Evolutionary conservation across 2,797 vertebrate genomes (phyloP), one percentile per base, ranked within the genome.

Genomic region (Scolopax rusticola): DNA sequence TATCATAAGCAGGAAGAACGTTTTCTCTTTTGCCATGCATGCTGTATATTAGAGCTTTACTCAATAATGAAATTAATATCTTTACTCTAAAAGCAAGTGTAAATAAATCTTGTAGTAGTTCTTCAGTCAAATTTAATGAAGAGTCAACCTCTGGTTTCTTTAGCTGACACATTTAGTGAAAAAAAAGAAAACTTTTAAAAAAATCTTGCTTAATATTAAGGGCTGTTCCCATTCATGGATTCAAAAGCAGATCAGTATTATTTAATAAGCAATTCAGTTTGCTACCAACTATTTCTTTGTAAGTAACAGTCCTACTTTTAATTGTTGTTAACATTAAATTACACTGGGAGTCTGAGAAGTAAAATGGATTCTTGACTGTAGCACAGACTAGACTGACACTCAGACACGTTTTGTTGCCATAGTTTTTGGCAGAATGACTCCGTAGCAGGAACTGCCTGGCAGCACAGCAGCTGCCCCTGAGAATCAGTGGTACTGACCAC

Each of bases 321-420:
- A 51, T 33, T 24, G 12, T 24, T 68, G 25, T 64, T 69, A 88
- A 36, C 21, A 53, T 36, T 41, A 63, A 93, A 48, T 61, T 83
- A 50, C 45, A 50, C 18, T 6, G 8, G 21, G 41, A 67, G 27
- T 68, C 57, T 47, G 21, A 69, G 19, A 80, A 79, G 38, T 18
- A 61, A 91, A 67, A 61, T 36, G 45, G 10, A 71, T 86, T 78
- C 67, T 63, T 77, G 69, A 54, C 21, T 68, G 24, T 41, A 87
- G 73, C 56, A 93, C 90, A 82, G 65, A 89, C 59, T 47, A 63
- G 47, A 38, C 8, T 67, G 50, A 70, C 77, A 71, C 36, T 69
- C 27, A 63, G 77, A 38, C 8, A 38, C 27, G 32, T 73, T 87
- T 32, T 73, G 30, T 69, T 32, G 68, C 45, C 12, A 0, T 32